Percentiles rank a stretch among this genome's conserved stretches.
Evolutionary conservation across 2,113 vertebrate species (phyloP).

Genomic region (Grus americana): DNA sequence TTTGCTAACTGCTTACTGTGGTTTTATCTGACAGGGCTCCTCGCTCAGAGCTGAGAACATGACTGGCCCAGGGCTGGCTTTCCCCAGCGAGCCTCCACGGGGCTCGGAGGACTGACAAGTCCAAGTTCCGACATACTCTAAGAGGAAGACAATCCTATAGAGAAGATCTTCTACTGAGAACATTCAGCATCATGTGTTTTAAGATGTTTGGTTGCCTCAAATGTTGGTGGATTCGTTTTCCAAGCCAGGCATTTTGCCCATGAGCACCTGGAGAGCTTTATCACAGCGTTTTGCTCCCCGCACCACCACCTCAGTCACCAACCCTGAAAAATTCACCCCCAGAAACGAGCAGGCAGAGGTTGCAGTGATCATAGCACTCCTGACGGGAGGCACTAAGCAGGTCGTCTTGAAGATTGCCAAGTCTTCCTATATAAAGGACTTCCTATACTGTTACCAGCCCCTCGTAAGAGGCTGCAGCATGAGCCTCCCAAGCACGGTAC

Average conservation of each 20-base stretch:
- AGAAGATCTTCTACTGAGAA: not conserved
- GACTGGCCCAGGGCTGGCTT: not conserved
- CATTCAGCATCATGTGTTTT: not conserved
- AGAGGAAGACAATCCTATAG: not conserved
- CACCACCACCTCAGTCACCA: not conserved
- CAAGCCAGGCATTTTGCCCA: not conserved
- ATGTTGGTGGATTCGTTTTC: not conserved
- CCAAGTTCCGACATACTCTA: not conserved
- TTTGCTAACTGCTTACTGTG: not conserved
- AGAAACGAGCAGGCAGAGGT: not conserved
- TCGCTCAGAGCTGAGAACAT: not conserved
- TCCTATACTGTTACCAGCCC: not conserved
- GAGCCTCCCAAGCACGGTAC: rapidly evolving
- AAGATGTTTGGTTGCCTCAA: not conserved
- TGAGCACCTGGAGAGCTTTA: not conserved
- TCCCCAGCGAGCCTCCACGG: not conserved
- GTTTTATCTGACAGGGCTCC: not conserved
- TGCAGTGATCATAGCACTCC: not conserved
- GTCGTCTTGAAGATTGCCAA: not conserved
- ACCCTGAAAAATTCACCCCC: not conserved
- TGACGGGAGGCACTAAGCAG: not conserved
- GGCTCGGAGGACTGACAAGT: not conserved
- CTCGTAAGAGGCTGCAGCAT: not conserved
- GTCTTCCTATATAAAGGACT: not conserved
- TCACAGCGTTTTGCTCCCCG: rapidly evolving